Percentiles rank a stretch among this genome's conserved stretches.
Evolutionary conservation across 2,888 invertebrate genomes (phyloP).

Genomic region (Celastrina argiolus): DNA sequence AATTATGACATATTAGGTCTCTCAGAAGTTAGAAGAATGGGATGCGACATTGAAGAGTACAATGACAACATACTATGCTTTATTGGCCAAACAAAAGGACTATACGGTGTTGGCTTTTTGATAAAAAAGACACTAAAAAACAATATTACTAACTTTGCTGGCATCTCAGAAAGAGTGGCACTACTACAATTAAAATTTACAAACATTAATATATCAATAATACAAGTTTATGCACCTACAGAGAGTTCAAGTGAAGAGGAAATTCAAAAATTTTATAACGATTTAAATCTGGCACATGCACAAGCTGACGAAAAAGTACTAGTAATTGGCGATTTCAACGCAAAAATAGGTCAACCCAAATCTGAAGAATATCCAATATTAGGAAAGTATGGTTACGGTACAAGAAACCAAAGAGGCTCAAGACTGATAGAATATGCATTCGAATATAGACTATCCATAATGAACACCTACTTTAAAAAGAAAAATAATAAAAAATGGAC

Average conservation of each 20-base stretch:
- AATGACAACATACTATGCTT: constrained; percentile 25
- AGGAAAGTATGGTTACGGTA: background rate
- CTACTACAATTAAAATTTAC: constrained; percentile 31
- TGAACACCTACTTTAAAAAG: background rate
- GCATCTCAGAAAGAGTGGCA: constrained; percentile 29
- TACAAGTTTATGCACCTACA: constrained; percentile 35
- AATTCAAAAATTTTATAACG: constrained; percentile 30
- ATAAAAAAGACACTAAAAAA: constrained; percentile 26
- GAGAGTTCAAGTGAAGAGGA: constrained; percentile 29
- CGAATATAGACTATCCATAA: background rate
- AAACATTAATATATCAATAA: constrained; percentile 25
- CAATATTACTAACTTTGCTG: constrained; percentile 26
- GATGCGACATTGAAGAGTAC: constrained; percentile 25
- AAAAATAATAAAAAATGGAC: too few species aligned
- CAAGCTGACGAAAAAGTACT: constrained; percentile 26
- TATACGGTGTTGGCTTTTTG: constrained; percentile 28
- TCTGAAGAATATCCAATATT: background rate
- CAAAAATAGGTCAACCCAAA: background rate
- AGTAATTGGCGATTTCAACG: constrained; percentile 30
- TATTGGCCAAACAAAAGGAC: constrained; percentile 26
- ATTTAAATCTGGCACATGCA: constrained; percentile 27
- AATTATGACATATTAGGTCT: constrained; percentile 23
- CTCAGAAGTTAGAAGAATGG: constrained; percentile 15
- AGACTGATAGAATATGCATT: background rate
- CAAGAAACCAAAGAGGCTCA: background rate